Evolutionary conservation across 2,797 vertebrate species (phyloP).

Genomic region (Margarornis squamiger): DNA sequence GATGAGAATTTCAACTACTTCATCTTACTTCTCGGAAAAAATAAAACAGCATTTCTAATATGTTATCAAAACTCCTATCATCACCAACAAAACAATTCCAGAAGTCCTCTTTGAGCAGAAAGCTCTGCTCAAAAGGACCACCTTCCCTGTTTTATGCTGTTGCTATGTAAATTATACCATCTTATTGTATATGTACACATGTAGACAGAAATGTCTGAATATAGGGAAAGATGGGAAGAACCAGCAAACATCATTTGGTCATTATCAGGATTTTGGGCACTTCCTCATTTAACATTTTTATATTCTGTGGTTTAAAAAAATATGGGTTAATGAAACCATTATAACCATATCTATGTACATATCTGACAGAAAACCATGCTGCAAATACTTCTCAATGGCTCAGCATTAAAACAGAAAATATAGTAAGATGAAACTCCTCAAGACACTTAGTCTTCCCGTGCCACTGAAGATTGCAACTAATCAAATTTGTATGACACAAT

Average conservation of each 20-base stretch:
- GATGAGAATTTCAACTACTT: neutral
- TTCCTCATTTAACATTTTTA: neutral
- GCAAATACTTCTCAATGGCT: neutral
- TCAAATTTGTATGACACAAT: neutral
- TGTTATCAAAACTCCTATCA: neutral
- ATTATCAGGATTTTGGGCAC: neutral
- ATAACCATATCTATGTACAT: neutral
- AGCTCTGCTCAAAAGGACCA: neutral
- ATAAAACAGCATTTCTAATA: neutral
- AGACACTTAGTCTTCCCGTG: neutral
- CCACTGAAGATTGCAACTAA: neutral
- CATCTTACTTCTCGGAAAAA: neutral
- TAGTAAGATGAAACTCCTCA: neutral
- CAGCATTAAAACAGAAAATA: neutral
- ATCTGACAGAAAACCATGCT: neutral
- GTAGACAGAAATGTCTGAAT: neutral
- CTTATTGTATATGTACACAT: rapidly evolving
- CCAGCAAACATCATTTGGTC: neutral
- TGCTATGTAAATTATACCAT: neutral
- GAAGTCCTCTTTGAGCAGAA: neutral
- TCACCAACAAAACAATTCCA: neutral
- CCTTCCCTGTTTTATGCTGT: neutral
- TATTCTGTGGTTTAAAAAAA: neutral
- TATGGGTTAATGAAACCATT: neutral
- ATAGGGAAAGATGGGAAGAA: neutral